Conservation (phyloP, 1,140 invertebrate genomes). For the Aradophagus sp. region DNA sequence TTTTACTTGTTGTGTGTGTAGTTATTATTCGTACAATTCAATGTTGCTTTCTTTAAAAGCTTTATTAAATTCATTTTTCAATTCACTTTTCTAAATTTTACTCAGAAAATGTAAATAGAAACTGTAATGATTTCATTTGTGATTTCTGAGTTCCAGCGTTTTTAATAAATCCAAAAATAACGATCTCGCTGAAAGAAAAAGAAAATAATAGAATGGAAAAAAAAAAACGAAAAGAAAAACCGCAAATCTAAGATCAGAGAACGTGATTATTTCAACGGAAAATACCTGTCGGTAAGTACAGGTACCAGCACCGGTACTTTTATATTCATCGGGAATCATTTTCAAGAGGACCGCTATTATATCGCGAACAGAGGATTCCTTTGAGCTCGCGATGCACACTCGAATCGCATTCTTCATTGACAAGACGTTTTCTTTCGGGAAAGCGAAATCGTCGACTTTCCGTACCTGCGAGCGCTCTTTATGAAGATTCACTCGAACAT, state of each 20-base stretch:
- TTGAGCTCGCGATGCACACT: conserved; percentile 40
- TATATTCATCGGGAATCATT: conserved; percentile 47
- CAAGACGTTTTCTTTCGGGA: conserved; percentile 47
- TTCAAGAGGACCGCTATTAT: conserved; percentile 50
- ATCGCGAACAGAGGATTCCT: conserved; percentile 33
- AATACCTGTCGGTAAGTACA: conserved; percentile 46
- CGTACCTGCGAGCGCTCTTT: conserved; percentile 38
- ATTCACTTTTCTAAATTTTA: too few relatives aligned
- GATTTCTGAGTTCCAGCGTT: too few relatives aligned
- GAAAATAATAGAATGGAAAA: too few relatives aligned
- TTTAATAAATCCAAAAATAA: too few relatives aligned
- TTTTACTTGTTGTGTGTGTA: too few relatives aligned
- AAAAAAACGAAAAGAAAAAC: not conserved
- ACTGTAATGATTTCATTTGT: too few relatives aligned
- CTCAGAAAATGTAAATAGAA: too few relatives aligned
- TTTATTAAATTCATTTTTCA: too few relatives aligned
- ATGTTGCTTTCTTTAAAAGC: too few relatives aligned
- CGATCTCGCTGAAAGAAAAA: too few relatives aligned
- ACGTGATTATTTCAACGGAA: conserved; percentile 25
- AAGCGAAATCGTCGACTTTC: conserved; percentile 47
- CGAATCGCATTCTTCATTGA: conserved; percentile 45
- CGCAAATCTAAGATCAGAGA: not conserved
- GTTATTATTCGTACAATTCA: too few relatives aligned
- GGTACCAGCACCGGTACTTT: conserved; percentile 33
- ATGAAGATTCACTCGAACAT: conserved; percentile 26